Evolutionary conservation across 2,113 vertebrate genomes (phyloP).

Genomic region (Hemicordylus capensis): DNA sequence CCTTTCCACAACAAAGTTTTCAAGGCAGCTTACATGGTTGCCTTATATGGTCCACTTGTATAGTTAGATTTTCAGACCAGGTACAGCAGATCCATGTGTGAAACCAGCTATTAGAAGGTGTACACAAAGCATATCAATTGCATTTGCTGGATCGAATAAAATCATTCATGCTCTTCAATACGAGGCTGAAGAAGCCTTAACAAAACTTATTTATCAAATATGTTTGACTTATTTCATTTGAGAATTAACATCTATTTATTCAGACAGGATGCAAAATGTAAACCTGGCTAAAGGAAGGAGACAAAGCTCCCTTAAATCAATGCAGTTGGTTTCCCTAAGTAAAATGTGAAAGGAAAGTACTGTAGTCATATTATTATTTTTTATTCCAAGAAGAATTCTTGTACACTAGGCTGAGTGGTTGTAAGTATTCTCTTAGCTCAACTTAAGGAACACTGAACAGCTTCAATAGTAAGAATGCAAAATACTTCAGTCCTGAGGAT

Average conservation of each 20-base stretch:
- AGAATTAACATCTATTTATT: neutral
- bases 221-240: neutral
- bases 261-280: neutral
- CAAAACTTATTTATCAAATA: neutral
- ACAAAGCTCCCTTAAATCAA: neutral
- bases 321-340: neutral
- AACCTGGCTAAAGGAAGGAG: neutral
- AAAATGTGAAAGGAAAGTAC: neutral
- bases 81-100: neutral
- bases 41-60: neutral
- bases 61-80: neutral
- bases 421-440: neutral
- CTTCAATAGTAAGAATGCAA: neutral
- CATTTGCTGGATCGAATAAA: neutral
- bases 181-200: neutral
- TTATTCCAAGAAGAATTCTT: neutral
- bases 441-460: neutral
- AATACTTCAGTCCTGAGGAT: neutral
- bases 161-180: rapidly evolving
- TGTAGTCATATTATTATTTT: neutral
- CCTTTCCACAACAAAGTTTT: neutral
- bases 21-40: neutral
- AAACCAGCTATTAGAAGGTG: neutral
- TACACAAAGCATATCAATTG: neutral
- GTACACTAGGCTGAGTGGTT: neutral